A percentile compares a stretch with the other conserved stretches of the same genome.
Conservation (phyloP, 2,888 invertebrate genomes). For the Vanessa cardui region DNA sequence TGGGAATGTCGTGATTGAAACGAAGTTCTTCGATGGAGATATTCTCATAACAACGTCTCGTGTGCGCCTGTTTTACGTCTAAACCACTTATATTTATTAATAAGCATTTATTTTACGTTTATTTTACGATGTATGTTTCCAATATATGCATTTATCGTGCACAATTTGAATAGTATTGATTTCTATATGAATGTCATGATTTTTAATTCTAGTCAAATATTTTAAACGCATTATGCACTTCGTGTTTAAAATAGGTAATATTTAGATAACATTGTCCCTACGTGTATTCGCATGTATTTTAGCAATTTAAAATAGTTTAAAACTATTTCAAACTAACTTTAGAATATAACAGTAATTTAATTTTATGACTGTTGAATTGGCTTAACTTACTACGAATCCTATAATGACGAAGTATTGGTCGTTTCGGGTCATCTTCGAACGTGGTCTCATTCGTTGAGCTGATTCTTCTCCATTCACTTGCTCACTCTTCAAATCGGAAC, state of each 20-base stretch:
- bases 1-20: conserved; percentile 98
- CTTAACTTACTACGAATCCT: too few species aligned
- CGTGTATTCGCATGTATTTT: neutral
- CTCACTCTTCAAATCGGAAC: too few species aligned
- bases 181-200: conserved; percentile 8
- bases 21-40: conserved; percentile 97
- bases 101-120: conserved; percentile 36
- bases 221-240: neutral
- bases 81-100: conserved; percentile 3
- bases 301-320: too few species aligned
- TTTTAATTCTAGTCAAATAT: conserved; percentile 20
- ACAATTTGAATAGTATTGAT: conserved; percentile 17
- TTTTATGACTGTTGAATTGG: too few species aligned
- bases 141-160: conserved; percentile 23
- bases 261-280: neutral
- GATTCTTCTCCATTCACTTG: too few species aligned
- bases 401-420: too few species aligned
- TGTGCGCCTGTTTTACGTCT: conserved; percentile 96
- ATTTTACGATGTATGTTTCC: conserved; percentile 21
- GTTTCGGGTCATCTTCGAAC: too few species aligned
- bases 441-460: too few species aligned
- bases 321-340: too few species aligned
- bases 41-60: conserved; percentile 96
- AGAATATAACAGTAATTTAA: too few species aligned
- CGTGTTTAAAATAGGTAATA: neutral